Percentiles rank a stretch among this genome's conserved stretches.
Evolutionary conservation across 2,797 vertebrate genomes (phyloP).

Genomic region (Psittacula derbiana): DNA sequence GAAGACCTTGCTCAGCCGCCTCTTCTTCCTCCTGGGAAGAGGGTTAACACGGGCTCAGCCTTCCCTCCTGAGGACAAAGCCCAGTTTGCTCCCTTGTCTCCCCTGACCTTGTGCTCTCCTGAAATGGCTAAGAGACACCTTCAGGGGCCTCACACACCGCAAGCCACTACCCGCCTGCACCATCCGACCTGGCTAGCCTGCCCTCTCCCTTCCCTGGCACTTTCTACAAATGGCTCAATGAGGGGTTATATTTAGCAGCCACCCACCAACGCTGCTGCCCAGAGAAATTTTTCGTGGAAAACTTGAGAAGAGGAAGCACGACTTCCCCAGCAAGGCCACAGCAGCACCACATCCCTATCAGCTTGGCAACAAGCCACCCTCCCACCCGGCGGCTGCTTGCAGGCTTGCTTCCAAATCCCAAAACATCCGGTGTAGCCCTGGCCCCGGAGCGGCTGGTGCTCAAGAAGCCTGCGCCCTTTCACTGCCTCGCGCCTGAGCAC

Average conservation of each 20-base stretch:
- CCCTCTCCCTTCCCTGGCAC: neutral
- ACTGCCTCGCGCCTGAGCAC: rapidly evolving
- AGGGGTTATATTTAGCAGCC: neutral
- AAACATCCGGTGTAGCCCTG: neutral
- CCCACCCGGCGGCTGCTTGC: rapidly evolving
- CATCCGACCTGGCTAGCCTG: rapidly evolving
- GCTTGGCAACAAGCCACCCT: neutral
- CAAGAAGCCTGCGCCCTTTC: neutral
- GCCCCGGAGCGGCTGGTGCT: rapidly evolving
- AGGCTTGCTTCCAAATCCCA: neutral
- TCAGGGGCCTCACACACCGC: rapidly evolving
- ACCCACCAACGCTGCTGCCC: neutral
- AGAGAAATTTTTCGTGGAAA: neutral
- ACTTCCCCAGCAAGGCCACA: neutral
- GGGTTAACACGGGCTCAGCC: rapidly evolving
- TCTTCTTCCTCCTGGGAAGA: neutral
- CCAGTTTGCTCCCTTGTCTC: rapidly evolving
- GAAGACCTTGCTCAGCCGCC: no score
- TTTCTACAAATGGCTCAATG: neutral
- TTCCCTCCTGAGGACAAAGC: no score
- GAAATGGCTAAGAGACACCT: rapidly evolving
- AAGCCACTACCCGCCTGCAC: rapidly evolving
- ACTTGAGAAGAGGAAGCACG: neutral
- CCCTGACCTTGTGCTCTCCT: no score
- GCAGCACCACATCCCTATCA: rapidly evolving